These are phyloP conservation scores for Nothocercus julius DNA, from an alignment of 2,113 vertebrate genomes.

Conservation along the genomic window DNA sequence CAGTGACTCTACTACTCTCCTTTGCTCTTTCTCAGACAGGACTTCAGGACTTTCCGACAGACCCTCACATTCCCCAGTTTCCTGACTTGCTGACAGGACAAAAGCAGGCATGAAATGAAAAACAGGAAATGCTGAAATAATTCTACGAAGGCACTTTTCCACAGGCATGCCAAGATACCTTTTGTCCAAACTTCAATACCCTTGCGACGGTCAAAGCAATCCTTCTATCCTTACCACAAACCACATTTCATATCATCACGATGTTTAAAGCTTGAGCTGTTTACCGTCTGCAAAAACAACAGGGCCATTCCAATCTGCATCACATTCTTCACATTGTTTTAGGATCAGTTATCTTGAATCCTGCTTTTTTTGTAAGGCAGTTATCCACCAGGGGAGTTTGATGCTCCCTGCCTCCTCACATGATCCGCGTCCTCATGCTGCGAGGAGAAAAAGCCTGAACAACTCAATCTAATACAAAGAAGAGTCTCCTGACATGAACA, in stretches of 20 bases:
- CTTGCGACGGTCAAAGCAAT: not conserved
- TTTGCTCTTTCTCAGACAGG: not conserved
- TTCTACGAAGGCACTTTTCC: not conserved
- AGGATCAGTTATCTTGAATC: slow-evolving; percentile 65
- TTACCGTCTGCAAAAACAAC: slow-evolving; percentile 29
- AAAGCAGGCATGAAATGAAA: not conserved
- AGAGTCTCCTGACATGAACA: not conserved
- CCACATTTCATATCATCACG: not conserved
- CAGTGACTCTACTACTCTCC: not conserved
- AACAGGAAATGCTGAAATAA: slow-evolving; percentile 31
- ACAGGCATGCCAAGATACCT: not conserved
- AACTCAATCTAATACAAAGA: slow-evolving; percentile 30
- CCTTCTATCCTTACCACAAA: not conserved
- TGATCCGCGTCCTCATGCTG: not conserved
- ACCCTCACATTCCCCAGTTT: not conserved
- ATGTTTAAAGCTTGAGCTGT: not conserved
- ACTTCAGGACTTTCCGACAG: slow-evolving; percentile 34
- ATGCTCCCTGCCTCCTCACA: not conserved
- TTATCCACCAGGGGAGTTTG: not conserved
- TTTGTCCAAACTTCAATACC: not conserved
- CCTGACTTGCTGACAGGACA: slow-evolving; percentile 30
- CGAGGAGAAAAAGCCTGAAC: not conserved
- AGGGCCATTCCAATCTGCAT: slow-evolving; percentile 31
- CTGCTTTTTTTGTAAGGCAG: slow-evolving; percentile 36
- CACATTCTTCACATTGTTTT: slow-evolving; percentile 54